phyloP scores from a whole-genome alignment of 2,888 invertebrate species.

The Mythimna lalbum region DNA sequence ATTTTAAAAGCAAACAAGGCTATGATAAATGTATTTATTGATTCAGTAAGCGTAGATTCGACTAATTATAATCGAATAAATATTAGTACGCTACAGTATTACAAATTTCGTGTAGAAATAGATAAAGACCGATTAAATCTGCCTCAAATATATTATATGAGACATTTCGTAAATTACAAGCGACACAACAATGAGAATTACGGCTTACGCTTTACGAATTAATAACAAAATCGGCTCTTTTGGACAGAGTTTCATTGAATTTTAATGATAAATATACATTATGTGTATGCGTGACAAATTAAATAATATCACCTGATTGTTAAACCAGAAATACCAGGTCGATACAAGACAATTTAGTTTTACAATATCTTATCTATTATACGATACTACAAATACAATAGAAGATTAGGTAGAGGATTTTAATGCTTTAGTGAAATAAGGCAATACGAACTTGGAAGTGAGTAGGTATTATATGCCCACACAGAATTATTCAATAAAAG shows the following conservation, averaged over 20 bases:
- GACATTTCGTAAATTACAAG: slow-evolving; percentile 46
- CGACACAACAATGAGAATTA: slow-evolving; percentile 41
- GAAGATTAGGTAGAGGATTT: not conserved
- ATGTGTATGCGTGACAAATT: slow-evolving; percentile 20
- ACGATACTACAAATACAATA: not conserved
- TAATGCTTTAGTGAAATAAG: not conserved
- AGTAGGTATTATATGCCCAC: not conserved
- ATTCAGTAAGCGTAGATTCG: slow-evolving; percentile 21
- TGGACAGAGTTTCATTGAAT: slow-evolving; percentile 39
- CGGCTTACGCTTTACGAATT: slow-evolving; percentile 53
- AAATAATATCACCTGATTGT: slow-evolving; percentile 38
- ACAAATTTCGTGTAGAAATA: slow-evolving; percentile 46
- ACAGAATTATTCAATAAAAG: not conserved
- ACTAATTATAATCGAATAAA: slow-evolving; percentile 43
- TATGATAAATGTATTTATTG: slow-evolving; percentile 8
- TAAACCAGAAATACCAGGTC: slow-evolving; percentile 6
- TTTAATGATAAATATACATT: slow-evolving; percentile 35
- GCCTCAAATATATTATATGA: slow-evolving; percentile 28
- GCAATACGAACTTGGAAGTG: not conserved
- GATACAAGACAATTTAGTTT: slow-evolving; percentile 20
- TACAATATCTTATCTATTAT: slow-evolving; percentile 27
- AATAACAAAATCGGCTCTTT: slow-evolving; percentile 44
- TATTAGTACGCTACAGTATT: slow-evolving; percentile 26
- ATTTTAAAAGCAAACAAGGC: not conserved
- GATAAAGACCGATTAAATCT: slow-evolving; percentile 38